These are phyloP conservation scores for Clanis bilineata DNA, from an alignment of 2,888 invertebrate genomes.

Conservation along the genomic window DNA sequence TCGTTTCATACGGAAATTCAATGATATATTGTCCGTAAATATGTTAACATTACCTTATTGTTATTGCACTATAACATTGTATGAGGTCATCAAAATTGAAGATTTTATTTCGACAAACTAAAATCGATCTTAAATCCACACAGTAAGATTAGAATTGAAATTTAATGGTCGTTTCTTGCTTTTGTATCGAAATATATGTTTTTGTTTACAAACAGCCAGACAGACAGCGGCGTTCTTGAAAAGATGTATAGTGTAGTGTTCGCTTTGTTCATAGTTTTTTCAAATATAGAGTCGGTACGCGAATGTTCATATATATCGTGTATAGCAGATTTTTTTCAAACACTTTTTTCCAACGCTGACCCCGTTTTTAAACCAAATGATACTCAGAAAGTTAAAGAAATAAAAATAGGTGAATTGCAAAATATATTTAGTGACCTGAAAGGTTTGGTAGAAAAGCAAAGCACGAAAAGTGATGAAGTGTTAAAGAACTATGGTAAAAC, in stretches of 20 bases:
- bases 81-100: conserved; percentile 16
- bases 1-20: too few species aligned
- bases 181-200: conserved; percentile 7
- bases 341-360: background rate
- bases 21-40: too few species aligned
- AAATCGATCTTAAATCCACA: background rate
- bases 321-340: conserved; percentile 6
- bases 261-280: background rate
- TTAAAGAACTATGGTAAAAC: background rate
- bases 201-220: conserved; percentile 10
- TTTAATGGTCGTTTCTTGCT: background rate
- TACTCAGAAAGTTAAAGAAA: background rate
- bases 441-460: background rate
- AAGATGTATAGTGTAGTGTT: conserved; percentile 6
- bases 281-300: background rate
- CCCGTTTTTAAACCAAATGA: background rate
- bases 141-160: background rate
- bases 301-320: background rate
- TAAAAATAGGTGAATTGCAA: background rate
- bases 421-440: background rate
- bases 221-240: background rate
- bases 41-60: background rate
- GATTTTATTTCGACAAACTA: conserved; percentile 9
- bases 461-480: background rate
- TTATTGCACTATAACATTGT: conserved; percentile 16